phyloP scores from a whole-genome alignment of 1,140 invertebrate genomes.

The Heliconius hermathena region DNA sequence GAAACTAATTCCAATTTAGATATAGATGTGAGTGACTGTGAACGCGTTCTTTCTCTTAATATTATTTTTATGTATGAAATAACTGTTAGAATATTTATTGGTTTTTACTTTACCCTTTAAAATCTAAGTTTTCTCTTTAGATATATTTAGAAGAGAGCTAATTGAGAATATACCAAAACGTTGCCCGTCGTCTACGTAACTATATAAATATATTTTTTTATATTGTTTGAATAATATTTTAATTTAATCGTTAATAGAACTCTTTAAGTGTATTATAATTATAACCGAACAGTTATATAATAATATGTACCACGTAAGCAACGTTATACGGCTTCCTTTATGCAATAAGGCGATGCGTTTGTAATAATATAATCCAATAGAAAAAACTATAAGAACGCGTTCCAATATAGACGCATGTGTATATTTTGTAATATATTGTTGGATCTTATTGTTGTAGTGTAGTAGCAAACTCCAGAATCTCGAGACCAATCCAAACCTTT shows the following conservation, averaged over 20 bases:
- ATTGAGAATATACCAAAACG: not conserved
- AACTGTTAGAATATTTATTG: not conserved
- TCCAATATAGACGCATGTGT: constrained; percentile 50
- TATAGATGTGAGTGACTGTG: constrained; percentile 17
- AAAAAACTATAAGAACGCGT: constrained; percentile 18
- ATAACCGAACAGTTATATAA: constrained; percentile 2
- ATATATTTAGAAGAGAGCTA: not conserved
- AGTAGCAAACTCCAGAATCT: constrained; percentile 70
- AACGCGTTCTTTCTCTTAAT: constrained; percentile 19
- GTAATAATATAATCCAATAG: constrained; percentile 11
- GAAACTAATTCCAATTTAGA: constrained; percentile 25
- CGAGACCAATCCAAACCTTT: constrained; percentile 75
- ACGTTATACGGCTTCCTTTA: constrained; percentile 12
- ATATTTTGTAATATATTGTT: constrained; percentile 79
- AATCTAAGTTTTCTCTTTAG: too few relatives aligned
- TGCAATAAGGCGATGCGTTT: constrained; percentile 12
- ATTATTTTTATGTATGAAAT: not conserved
- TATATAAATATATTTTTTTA: not conserved
- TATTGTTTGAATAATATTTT: not conserved
- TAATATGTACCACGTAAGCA: not conserved
- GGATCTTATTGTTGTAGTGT: constrained; percentile 70
- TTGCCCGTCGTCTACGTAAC: not conserved
- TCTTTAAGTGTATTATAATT: not conserved
- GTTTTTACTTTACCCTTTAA: too few relatives aligned
- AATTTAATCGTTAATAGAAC: not conserved